These are phyloP conservation scores for Ormyrus pomaceus DNA, from an alignment of 2,888 invertebrate genomes.

Conservation along the genomic window DNA sequence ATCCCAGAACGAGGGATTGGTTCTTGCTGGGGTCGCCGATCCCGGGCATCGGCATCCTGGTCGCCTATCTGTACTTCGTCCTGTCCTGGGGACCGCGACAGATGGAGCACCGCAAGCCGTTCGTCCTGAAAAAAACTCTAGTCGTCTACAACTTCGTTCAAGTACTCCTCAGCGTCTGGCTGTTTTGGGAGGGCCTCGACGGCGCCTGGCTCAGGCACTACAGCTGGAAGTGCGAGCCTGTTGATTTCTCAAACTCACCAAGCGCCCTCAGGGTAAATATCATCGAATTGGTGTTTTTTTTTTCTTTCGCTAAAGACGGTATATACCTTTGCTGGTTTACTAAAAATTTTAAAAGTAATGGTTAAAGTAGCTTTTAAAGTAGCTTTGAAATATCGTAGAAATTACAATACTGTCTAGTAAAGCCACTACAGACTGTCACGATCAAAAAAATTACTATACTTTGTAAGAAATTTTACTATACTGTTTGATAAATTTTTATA, in stretches of 20 bases:
- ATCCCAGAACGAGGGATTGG: conserved; percentile 84
- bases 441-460: too few species aligned
- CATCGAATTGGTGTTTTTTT: too few species aligned
- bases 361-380: too few species aligned
- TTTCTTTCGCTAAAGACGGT: too few species aligned
- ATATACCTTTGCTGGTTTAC: too few species aligned
- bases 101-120: conserved; percentile 92
- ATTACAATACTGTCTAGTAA: too few species aligned
- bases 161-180: conserved; percentile 88
- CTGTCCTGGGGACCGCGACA: conserved; percentile 88
- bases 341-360: too few species aligned
- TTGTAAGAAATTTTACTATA: too few species aligned
- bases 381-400: too few species aligned
- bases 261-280: conserved; percentile 86
- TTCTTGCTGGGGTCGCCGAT: conserved; percentile 85
- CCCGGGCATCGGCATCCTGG: conserved; percentile 82
- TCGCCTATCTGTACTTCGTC: conserved; percentile 84
- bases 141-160: conserved; percentile 93
- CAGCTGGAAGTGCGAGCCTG: conserved; percentile 94
- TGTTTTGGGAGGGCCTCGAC: conserved; percentile 87
- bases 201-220: conserved; percentile 89
- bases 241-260: conserved; percentile 87
- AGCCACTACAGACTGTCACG: too few species aligned
- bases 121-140: conserved; percentile 86
- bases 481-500: too few species aligned